phyloP scores from a whole-genome alignment of 2,888 invertebrate species.

The Isotomurus palustris region DNA sequence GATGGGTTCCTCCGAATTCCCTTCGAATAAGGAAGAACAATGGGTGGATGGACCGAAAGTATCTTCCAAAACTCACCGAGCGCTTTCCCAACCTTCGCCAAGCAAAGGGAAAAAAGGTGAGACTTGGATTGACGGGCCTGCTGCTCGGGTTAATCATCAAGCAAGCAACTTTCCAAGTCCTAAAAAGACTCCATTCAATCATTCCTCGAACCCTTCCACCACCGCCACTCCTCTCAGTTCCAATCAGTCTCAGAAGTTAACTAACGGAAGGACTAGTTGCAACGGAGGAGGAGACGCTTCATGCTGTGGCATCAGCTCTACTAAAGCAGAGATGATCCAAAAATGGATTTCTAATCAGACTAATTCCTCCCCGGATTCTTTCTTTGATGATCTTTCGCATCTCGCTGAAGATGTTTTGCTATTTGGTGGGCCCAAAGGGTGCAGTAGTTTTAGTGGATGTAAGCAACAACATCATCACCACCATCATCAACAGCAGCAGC shows the following conservation, averaged over 20 bases:
- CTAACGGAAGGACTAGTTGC: constrained; percentile 4
- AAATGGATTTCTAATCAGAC: constrained; percentile 46
- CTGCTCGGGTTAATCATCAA: constrained; percentile 55
- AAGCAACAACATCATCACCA: background rate
- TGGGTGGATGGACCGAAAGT: constrained; percentile 96
- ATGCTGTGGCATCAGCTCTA: constrained; percentile 37
- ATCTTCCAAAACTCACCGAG: constrained; percentile 38
- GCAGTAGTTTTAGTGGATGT: constrained; percentile 5
- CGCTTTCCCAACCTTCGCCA: constrained; percentile 1
- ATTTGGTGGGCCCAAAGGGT: constrained; percentile 10
- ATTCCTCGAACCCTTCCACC: too few relatives aligned
- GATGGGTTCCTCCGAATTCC: constrained; percentile 18
- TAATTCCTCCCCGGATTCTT: constrained; percentile 25
- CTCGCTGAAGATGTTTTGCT: constrained; percentile 4
- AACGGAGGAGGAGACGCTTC: constrained; percentile 13
- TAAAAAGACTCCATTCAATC: constrained; percentile 28
- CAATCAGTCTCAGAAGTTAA: constrained; percentile 13
- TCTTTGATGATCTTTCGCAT: constrained; percentile 34
- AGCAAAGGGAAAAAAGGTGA: constrained; percentile 19
- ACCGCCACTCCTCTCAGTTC: too few relatives aligned
- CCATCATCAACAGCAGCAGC: background rate
- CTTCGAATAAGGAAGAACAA: constrained; percentile 66
- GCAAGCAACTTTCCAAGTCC: constrained; percentile 45
- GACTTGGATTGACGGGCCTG: constrained; percentile 75
- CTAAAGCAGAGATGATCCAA: constrained; percentile 46